A percentile compares a stretch with the other conserved stretches of the same genome.
Evolutionary conservation across 2,113 vertebrate species (phyloP).

Genomic region (Callaeas wilsoni): DNA sequence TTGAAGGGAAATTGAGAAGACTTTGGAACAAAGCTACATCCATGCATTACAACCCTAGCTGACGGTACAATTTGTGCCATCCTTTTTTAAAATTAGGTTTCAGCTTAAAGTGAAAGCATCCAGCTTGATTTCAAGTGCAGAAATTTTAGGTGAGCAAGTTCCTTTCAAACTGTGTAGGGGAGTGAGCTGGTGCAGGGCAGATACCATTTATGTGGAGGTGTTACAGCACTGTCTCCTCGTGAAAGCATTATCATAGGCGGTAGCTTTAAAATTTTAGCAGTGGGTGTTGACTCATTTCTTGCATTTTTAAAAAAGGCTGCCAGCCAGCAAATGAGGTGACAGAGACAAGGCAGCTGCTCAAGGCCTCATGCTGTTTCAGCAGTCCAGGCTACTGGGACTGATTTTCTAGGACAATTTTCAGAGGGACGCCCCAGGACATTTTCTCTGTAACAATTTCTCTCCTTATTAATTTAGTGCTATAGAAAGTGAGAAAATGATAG

Average conservation of each 20-base stretch:
- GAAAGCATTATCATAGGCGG: background rate
- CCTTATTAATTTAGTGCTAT: background rate
- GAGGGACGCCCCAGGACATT: background rate
- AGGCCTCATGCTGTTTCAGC: background rate
- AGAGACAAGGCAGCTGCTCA: background rate
- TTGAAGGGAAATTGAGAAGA: background rate
- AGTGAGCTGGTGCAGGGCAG: background rate
- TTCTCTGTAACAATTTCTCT: background rate
- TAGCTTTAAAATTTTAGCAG: background rate
- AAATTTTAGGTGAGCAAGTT: background rate
- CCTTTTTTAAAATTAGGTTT: background rate
- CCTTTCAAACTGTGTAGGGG: background rate
- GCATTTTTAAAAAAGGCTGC: background rate
- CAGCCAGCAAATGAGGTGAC: background rate
- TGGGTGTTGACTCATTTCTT: background rate
- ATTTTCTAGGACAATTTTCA: background rate
- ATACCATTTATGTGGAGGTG: background rate
- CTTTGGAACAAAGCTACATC: background rate
- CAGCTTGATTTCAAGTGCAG: background rate
- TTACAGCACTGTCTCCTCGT: background rate
- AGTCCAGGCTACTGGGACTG: background rate
- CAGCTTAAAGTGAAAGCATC: background rate
- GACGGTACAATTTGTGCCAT: background rate
- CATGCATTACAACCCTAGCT: background rate
- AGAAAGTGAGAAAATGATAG: background rate